Evolutionary conservation across 2,888 invertebrate species (phyloP).

Genomic region (Prosopocoilus inquinatus): DNA sequence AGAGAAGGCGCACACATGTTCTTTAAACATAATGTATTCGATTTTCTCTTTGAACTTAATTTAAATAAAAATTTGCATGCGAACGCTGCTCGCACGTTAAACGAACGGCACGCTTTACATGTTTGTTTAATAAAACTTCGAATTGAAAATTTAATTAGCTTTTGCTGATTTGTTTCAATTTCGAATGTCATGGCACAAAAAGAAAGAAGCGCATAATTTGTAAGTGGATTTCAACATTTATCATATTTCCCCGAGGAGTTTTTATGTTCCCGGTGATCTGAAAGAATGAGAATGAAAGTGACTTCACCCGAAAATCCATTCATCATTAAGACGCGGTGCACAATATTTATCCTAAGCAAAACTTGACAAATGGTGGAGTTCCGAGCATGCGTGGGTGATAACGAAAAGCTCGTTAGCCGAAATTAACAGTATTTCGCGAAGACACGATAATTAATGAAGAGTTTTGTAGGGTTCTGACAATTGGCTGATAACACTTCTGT

Average conservation of each 20-base stretch:
- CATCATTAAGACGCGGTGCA: conserved; percentile 35
- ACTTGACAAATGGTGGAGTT: conserved; percentile 44
- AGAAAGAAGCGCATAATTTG: conserved; percentile 20
- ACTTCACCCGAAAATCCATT: conserved; percentile 39
- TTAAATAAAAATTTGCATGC: not conserved
- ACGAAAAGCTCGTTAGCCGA: conserved; percentile 41
- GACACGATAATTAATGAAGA: conserved; percentile 47
- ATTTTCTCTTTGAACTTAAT: not conserved
- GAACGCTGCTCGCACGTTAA: too few species aligned
- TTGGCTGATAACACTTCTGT: conserved; percentile 41
- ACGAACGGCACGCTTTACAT: too few species aligned
- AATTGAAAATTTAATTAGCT: not conserved
- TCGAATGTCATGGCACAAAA: conserved; percentile 2
- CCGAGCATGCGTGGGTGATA: conserved; percentile 42
- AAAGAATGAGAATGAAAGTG: conserved; percentile 22
- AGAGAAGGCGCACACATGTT: not conserved
- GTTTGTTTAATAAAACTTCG: not conserved
- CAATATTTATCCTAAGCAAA: conserved; percentile 35
- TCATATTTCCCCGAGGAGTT: conserved; percentile 28
- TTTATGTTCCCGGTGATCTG: conserved; percentile 26
- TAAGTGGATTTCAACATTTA: conserved; percentile 26
- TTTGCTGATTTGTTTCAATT: too few species aligned
- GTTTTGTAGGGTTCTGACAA: conserved; percentile 43
- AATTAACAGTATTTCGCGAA: conserved; percentile 46
- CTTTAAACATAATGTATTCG: not conserved